Base-by-base conservation (phyloP, 2,797 vertebrate species). In the Picus viridis region DNA sequence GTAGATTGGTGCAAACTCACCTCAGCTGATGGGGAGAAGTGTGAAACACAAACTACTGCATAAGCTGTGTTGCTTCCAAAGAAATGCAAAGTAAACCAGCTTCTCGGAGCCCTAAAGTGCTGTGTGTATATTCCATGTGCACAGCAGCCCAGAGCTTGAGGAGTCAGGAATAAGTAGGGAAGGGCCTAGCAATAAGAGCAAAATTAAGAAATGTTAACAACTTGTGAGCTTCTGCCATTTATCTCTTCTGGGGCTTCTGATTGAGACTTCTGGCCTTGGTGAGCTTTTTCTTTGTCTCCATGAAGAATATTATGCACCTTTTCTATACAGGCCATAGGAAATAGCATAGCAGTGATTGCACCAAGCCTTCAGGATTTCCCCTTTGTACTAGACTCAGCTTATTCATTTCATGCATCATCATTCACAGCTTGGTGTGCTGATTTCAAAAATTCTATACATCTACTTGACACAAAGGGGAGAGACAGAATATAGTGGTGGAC, bases 341-440 rank as follows among this genome's bases (percentile, higher is more conserved):
- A 94, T 73, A 92, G 92, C 47, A 92, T 29, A 94, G 93, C 90
- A 47, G 84, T 95, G 87, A 94, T 96, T 96, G 92, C 93, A 76
- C 32, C 89, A 39, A 90, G 93, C 73, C 79, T 87, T 94, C 86
- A 95, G 93, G 93, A 96, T 94, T 95, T 94, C 92, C 93, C 58
- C 71, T 96, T 96, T 95, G 89, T 94, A 94, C 95, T 5, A 84
- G 86, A 27, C 79, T 84, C 72, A 3, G 88, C 77, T 95, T 75
- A 90, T 96, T 95, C 94, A 92, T 94, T 96, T 93, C 90, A 78
- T 90, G 94, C 92, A 90, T 96, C 90, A 68, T 92, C 88, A 94
- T 96, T 95, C 94, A 91, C 92, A 67, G 92, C 86, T 92, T 90
- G 96, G 87, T 94, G 92, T 89, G 90, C 91, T 92, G 77, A 92